Evolutionary conservation across 2,113 vertebrate species (phyloP).

Genomic region (Chamaetylas fuelleborni): DNA sequence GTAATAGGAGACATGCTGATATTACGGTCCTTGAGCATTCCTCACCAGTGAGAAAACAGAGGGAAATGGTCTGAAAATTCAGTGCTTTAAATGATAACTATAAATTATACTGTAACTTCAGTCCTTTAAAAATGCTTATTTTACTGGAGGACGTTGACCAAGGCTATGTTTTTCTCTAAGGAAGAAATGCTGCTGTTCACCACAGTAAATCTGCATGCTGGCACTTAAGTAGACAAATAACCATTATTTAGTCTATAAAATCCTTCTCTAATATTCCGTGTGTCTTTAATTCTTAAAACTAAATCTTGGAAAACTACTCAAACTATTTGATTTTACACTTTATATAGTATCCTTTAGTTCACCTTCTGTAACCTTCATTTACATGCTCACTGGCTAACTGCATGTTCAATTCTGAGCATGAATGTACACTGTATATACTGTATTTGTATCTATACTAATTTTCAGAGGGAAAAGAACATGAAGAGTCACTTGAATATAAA

Average conservation of each 20-base stretch:
- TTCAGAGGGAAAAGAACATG: background rate
- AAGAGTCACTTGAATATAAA: background rate
- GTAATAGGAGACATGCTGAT: constrained; percentile 37
- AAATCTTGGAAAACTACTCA: background rate
- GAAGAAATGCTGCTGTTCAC: constrained; percentile 19
- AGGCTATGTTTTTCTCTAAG: constrained; percentile 5
- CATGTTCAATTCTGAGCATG: background rate
- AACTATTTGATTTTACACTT: background rate
- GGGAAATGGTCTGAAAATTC: constrained; percentile 34
- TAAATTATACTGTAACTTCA: constrained; percentile 30
- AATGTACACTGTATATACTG: background rate
- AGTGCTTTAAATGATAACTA: constrained; percentile 35
- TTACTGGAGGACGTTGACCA: background rate
- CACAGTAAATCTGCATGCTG: background rate
- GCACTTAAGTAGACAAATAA: background rate
- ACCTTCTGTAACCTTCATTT: background rate
- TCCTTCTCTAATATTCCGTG: background rate
- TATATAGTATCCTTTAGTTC: background rate
- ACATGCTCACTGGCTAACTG: background rate
- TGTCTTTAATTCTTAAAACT: background rate
- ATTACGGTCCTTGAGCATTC: constrained; percentile 37
- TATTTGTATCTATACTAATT: background rate
- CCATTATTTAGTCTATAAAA: constrained; percentile 1
- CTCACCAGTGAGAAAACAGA: constrained; percentile 38
- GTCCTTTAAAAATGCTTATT: constrained; percentile 16